A percentile compares a stretch with the other conserved stretches of the same genome.
Evolutionary conservation across 2,113 vertebrate species (phyloP).

Genomic region (Neopipo cinnamomea): DNA sequence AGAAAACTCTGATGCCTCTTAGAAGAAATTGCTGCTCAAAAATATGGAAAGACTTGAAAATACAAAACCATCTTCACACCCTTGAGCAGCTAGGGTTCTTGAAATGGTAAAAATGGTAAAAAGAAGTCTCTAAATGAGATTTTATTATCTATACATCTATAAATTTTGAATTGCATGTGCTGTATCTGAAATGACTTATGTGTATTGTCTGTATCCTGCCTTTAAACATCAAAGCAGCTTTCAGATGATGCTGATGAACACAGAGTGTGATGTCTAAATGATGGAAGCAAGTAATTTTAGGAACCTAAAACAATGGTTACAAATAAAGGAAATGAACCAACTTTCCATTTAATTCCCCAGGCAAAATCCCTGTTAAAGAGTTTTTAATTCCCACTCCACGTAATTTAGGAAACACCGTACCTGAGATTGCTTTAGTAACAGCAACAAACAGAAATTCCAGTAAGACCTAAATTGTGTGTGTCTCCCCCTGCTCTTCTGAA

Average conservation of each 20-base stretch:
- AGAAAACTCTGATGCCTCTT: neutral
- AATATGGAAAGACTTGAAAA: neutral
- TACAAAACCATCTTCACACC: neutral
- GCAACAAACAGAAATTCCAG: neutral
- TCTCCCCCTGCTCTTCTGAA: slow-evolving; percentile 12
- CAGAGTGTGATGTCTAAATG: neutral
- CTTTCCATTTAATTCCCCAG: neutral
- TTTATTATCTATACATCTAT: neutral
- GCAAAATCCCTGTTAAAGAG: neutral
- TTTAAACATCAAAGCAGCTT: neutral
- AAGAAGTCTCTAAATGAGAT: neutral
- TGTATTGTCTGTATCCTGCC: neutral
- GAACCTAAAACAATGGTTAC: neutral
- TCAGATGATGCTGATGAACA: neutral
- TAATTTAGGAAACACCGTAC: neutral
- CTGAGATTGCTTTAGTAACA: neutral
- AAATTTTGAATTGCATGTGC: neutral
- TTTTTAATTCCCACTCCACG: neutral
- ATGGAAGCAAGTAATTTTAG: neutral
- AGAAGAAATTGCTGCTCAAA: neutral
- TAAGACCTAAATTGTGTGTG: neutral
- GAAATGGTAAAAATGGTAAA: neutral
- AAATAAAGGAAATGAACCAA: neutral
- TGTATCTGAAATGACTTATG: neutral
- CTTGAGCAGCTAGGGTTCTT: neutral